Percentiles rank a stretch among this genome's conserved stretches.
phyloP scores from a whole-genome alignment of 2,113 vertebrate genomes.

The Nothoprocta pentlandii region DNA sequence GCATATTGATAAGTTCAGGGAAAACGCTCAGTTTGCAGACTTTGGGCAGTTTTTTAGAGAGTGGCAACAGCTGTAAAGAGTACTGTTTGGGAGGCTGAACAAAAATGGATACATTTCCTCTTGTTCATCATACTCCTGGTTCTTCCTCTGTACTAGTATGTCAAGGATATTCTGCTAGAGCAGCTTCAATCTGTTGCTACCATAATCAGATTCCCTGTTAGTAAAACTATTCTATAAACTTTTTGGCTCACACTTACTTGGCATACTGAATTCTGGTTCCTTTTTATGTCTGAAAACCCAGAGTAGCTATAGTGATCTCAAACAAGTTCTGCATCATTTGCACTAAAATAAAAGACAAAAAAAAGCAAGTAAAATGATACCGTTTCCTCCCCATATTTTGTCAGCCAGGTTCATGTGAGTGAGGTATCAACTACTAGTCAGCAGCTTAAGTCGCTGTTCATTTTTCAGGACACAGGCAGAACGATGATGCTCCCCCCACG shows the following conservation, averaged over 20 bases:
- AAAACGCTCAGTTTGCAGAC: background rate
- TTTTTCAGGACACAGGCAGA: background rate
- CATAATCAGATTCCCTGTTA: background rate
- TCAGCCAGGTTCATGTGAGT: background rate
- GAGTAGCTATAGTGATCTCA: background rate
- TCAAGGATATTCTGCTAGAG: too few species aligned
- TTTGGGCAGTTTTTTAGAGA: background rate
- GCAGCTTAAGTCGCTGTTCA: background rate
- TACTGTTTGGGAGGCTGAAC: background rate
- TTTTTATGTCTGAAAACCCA: background rate
- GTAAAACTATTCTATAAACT: background rate
- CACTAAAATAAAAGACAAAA: background rate
- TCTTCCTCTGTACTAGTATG: background rate
- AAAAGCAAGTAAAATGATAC: background rate
- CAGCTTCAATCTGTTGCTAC: background rate
- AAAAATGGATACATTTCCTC: background rate
- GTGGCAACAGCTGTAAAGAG: too few species aligned
- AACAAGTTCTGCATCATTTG: background rate
- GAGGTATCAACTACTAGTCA: background rate
- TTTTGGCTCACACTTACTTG: background rate
- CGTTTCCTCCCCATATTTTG: background rate
- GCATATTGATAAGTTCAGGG: background rate
- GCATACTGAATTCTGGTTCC: background rate
- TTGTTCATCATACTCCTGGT: background rate
- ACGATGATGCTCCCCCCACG: background rate